These are phyloP conservation scores for Mesochorus sp. DNA, from an alignment of 2,888 invertebrate species.

Conservation along the genomic window DNA sequence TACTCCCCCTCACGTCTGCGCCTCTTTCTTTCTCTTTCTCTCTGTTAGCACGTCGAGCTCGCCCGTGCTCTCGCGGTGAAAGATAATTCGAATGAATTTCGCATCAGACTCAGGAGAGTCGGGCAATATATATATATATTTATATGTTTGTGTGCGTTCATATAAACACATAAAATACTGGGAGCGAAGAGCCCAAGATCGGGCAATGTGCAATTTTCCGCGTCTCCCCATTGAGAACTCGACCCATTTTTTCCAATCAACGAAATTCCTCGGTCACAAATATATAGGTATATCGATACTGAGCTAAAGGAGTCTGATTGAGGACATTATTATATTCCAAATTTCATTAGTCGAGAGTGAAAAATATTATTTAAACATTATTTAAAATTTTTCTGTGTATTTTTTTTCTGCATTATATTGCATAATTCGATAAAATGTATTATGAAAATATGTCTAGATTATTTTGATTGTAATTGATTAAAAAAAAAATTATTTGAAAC, in stretches of 20 bases:
- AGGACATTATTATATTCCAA: slow-evolving; percentile 57
- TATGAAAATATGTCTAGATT: too few species aligned
- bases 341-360: too few species aligned
- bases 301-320: slow-evolving; percentile 43
- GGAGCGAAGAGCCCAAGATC: background rate
- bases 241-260: slow-evolving; percentile 2
- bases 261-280: slow-evolving; percentile 25
- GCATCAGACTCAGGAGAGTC: slow-evolving; percentile 45
- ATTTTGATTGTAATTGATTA: too few species aligned
- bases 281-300: background rate
- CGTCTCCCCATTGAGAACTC: slow-evolving; percentile 2
- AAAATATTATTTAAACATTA: too few species aligned
- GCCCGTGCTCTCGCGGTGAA: slow-evolving; percentile 49
- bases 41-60: slow-evolving; percentile 13
- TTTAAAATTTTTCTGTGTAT: too few species aligned
- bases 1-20: slow-evolving; percentile 5
- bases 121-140: background rate
- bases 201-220: slow-evolving; percentile 40
- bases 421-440: too few species aligned
- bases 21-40: slow-evolving; percentile 5
- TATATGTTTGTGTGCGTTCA: background rate
- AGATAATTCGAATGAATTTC: slow-evolving; percentile 70
- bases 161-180: too few species aligned
- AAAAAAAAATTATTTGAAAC: too few species aligned
- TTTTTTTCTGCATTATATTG: too few species aligned